Base-by-base conservation (phyloP, 2,888 invertebrate species). In the Panopea generosa region DNA sequence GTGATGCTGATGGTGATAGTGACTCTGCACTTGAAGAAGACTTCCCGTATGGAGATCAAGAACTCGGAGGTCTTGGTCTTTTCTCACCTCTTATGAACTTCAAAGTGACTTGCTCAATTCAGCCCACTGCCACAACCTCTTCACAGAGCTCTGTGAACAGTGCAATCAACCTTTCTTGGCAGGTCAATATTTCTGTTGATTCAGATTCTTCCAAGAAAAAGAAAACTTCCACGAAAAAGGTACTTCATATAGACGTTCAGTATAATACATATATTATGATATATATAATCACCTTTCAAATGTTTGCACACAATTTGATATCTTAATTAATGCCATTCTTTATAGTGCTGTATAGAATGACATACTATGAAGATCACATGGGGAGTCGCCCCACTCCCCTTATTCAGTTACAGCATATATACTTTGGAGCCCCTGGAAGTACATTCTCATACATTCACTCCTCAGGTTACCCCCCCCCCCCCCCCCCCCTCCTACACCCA, bases 91-190 rank as follows among this genome's bases (percentile, higher is more conserved):
- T 69, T 22, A 52, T 80, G 29, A 72, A 69, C 57, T 68, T 81
- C 24, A 73, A 67, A 65, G 65, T 82, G n/a, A 75, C 70, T 9
- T 84, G 82, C 50, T 65, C 80, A 16, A 47, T 72, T 14, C 68
- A 65, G 27, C 22, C 62, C 29, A 53, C 57, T 24, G 2, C 20
- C 2, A n/a, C 61, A 7, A 16, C 61, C n/a, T 40, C 57, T 43
- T 38, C 53, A 6, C n/a, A 47, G 7, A 47, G 55, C 20, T 70
- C 56, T 73, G 27, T 53, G 11, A 18, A 84, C n/a, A 79, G 84
- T 27, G 77, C 76, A 20, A 69, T 86, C 45, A 86, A 86, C 53
- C 33, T 73, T 9, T 74, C 77, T 9, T 86, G 86, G 86, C 71
- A 78, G 59, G 57, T 82, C 14, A 77, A 81, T 18, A 50, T 78